These are phyloP conservation scores for Malaclemys terrapin DNA, from an alignment of 2,113 vertebrate species.

Conservation along the genomic window DNA sequence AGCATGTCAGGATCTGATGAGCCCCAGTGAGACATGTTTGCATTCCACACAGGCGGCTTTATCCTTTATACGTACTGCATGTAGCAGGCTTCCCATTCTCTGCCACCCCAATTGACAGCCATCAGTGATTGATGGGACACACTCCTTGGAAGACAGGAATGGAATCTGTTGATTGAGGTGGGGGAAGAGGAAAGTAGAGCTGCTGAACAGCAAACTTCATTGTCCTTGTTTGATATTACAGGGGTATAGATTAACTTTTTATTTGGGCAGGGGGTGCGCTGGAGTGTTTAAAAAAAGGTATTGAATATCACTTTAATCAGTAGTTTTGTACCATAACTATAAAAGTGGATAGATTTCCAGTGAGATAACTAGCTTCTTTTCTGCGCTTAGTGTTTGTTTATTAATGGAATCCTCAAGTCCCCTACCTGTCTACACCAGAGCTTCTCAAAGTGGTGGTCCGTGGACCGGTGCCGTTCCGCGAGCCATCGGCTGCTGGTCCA, in stretches of 20 bases:
- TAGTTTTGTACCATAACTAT: not conserved
- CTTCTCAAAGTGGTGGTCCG: too few species aligned
- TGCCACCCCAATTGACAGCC: not conserved
- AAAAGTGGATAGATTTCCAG: not conserved
- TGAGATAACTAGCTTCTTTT: not conserved
- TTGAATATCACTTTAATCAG: not conserved
- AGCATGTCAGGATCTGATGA: not conserved
- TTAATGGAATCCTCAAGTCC: not conserved
- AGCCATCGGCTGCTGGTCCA: too few species aligned
- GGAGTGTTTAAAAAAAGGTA: not conserved
- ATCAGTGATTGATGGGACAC: not conserved
- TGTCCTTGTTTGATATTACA: not conserved
- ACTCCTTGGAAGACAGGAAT: not conserved
- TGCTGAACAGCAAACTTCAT: not conserved
- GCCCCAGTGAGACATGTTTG: not conserved
- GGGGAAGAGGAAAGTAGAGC: not conserved
- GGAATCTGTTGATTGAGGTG: not conserved
- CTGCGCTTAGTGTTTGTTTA: not conserved
- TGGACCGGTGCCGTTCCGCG: too few species aligned
- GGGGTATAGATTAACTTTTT: too few species aligned
- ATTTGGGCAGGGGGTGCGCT: not conserved
- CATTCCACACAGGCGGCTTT: not conserved
- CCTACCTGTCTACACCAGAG: not conserved
- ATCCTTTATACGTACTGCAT: accelerated
- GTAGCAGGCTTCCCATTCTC: not conserved